Evolutionary conservation across 2,797 vertebrate species (phyloP), one percentile per base, ranked within the genome.

Genomic region (Syngnathus rostellatus): DNA sequence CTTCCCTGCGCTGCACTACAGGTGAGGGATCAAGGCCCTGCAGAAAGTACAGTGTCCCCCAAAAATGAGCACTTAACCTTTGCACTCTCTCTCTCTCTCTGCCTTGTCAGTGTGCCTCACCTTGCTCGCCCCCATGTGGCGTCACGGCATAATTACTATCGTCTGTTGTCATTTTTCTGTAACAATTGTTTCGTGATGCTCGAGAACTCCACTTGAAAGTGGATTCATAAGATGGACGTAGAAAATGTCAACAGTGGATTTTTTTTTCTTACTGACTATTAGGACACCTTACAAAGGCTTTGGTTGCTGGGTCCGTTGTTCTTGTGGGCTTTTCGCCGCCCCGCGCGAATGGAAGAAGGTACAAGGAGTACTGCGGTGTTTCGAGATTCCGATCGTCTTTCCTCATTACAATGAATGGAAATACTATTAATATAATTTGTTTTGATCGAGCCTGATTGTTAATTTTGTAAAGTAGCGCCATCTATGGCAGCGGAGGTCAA

Each of bases 11-110:
- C 78, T 73, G 80, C 81, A 75, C 80, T 85, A 80, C 68, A 1
- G 85, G 86, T 84, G 82, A 87, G 83, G 84, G 75, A 79, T 80
- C 77, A 75, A 78, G 79, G 82, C 83, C 81, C 81, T 45, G 75
- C 85, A 85, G 81, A 85, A 90, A 85, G 78, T 83, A 83, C 78
- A 78, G 78, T 78, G 69, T 68, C 82, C 68, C 39, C 39, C 51
- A 65, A 62, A 73, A 69, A 74, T 62, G 74, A 72, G 83, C 83
- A 86, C 87, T 86, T 87, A 89, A 88, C 85, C 87, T 85, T 87
- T 85, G 79, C 71, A 48, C 25, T 5, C 69, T 73, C 67, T 73
- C 78, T 77, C 31, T 31, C 31, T 31, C 31, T 31, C 31, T 31
- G 77, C 63, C 64, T 80, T 23, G 12, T 62, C 10, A 11, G 64